Evolutionary conservation across 2,888 invertebrate genomes (phyloP).

Genomic region (Perithous albicinctus): DNA sequence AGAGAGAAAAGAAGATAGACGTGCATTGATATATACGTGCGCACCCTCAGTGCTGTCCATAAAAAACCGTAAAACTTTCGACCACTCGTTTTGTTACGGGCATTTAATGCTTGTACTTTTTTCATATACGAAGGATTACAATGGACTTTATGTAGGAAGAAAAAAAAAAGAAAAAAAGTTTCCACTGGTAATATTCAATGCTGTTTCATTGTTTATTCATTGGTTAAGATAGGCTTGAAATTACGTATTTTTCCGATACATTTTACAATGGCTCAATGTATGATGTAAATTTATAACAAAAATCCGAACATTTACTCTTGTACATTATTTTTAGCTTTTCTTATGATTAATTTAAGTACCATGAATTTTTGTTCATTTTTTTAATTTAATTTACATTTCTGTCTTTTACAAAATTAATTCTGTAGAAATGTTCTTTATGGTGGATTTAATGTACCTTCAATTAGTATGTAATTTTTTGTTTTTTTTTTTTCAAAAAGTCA

Average conservation of each 20-base stretch:
- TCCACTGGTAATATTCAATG: neutral
- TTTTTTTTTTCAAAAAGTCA: too few relatives aligned
- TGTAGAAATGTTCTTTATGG: neutral
- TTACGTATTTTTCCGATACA: neutral
- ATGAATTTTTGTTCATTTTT: neutral
- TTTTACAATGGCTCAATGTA: neutral
- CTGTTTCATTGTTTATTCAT: slow-evolving; percentile 2
- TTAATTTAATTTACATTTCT: neutral
- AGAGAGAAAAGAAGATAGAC: too few relatives aligned
- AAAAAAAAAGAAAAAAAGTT: slow-evolving; percentile 21
- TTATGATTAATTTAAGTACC: too few relatives aligned
- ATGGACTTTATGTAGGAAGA: neutral
- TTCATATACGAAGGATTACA: slow-evolving; percentile 12
- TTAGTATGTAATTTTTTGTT: too few relatives aligned
- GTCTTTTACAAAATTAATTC: neutral
- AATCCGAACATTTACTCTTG: neutral
- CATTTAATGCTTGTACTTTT: neutral
- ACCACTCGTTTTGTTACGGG: neutral
- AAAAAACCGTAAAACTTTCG: slow-evolving; percentile 17
- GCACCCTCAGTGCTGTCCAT: slow-evolving; percentile 18
- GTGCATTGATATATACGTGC: neutral
- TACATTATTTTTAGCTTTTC: too few relatives aligned
- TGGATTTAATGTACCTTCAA: too few relatives aligned
- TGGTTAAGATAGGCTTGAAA: neutral
- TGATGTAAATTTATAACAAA: neutral